Evolutionary conservation across 2,888 invertebrate species (phyloP).

Genomic region (Acronicta leporina): DNA sequence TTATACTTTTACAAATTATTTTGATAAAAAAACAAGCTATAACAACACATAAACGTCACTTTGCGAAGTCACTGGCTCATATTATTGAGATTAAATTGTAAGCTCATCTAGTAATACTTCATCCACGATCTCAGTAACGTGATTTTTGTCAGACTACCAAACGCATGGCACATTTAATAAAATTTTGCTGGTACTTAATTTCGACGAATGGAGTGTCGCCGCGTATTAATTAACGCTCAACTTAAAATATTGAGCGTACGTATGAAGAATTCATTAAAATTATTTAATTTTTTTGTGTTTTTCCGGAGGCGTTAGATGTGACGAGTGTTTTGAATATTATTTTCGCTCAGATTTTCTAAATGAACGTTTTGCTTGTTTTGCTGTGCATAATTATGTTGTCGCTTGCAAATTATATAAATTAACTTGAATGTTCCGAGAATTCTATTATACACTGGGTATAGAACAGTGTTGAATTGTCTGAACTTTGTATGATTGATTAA

Average conservation of each 20-base stretch:
- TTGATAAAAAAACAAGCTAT: too few species aligned
- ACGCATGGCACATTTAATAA: constrained; percentile 81
- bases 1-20: too few species aligned
- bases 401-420: background rate
- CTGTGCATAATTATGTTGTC: background rate
- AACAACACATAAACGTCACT: too few species aligned
- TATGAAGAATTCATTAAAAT: constrained; percentile 59
- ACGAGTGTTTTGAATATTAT: constrained; percentile 41
- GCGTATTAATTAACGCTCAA: constrained; percentile 81
- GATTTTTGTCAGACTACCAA: constrained; percentile 82
- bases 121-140: constrained; percentile 64
- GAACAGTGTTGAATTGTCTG: too few species aligned
- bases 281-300: constrained; percentile 50
- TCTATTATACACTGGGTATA: too few species aligned
- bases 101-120: constrained; percentile 52
- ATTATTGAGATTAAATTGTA: background rate
- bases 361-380: constrained; percentile 27
- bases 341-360: constrained; percentile 18
- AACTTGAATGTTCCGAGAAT: too few species aligned
- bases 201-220: constrained; percentile 74
- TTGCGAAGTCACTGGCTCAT: too few species aligned
- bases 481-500: background rate
- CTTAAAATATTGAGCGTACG: constrained; percentile 71
- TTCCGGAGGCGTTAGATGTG: constrained; percentile 45
- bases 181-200: constrained; percentile 75